These are phyloP conservation scores for Tribolium castaneum DNA, from an alignment of 1,140 invertebrate genomes.

Conservation along the genomic window DNA sequence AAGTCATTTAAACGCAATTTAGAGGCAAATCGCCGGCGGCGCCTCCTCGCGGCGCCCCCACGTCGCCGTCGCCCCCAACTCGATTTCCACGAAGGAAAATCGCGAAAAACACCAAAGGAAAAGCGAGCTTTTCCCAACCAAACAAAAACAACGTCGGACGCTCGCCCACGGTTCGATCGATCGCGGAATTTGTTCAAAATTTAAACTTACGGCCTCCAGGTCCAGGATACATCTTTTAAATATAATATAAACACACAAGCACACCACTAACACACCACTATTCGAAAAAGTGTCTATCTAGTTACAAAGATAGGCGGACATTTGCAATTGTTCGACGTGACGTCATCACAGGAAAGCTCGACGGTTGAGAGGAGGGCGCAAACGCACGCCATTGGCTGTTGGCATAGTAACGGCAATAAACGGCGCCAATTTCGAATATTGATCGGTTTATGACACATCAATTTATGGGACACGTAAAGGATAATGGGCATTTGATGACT, in stretches of 20 bases:
- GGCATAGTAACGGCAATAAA: neutral
- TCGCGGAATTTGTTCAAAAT: slow-evolving; percentile 1
- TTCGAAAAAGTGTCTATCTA: slow-evolving; percentile 58
- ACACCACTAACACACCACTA: slow-evolving; percentile 60
- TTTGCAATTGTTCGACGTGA: slow-evolving; percentile 59
- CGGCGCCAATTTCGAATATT: slow-evolving; percentile 3
- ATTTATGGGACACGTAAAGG: neutral
- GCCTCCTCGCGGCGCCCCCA: neutral
- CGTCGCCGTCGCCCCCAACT: neutral
- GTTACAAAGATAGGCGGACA: slow-evolving; percentile 61
- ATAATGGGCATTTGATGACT: neutral
- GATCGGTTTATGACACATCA: neutral
- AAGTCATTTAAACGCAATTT: slow-evolving; percentile 26
- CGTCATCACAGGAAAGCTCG: slow-evolving; percentile 45
- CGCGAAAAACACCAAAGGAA: neutral
- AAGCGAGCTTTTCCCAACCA: slow-evolving; percentile 1
- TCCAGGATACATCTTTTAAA: slow-evolving; percentile 60
- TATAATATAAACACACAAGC: slow-evolving; percentile 58
- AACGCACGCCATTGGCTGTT: slow-evolving; percentile 20
- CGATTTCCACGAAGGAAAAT: neutral
- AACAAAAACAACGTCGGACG: slow-evolving; percentile 11
- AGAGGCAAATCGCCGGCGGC: neutral
- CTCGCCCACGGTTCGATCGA: neutral
- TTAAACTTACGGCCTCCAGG: slow-evolving; percentile 61
- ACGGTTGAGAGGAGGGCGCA: neutral